These are phyloP conservation scores for Trinectes maculatus DNA, from an alignment of 2,113 vertebrate genomes.

Conservation along the genomic window DNA sequence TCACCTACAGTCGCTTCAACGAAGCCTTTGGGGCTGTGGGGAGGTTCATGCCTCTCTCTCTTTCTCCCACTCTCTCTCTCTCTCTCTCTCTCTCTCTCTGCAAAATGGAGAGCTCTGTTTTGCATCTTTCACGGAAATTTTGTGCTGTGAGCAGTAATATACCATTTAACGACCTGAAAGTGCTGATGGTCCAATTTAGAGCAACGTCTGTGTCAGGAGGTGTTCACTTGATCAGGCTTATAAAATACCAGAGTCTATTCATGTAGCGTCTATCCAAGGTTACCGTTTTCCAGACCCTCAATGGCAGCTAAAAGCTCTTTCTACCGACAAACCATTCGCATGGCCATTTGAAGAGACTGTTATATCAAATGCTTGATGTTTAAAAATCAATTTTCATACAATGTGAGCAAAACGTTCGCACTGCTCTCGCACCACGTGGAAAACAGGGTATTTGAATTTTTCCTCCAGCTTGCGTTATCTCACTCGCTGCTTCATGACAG, in stretches of 20 bases:
- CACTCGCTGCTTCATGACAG: conserved; percentile 38
- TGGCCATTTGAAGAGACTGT: background rate
- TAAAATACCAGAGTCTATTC: conserved; percentile 20
- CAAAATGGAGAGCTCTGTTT: conserved; percentile 34
- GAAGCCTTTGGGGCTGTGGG: background rate
- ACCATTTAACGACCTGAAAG: conserved; percentile 9
- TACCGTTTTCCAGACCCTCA: conserved; percentile 11
- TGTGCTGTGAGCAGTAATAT: conserved; percentile 1
- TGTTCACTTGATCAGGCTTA: conserved; percentile 32
- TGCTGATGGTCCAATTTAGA: conserved; percentile 27
- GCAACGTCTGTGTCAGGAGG: conserved; percentile 38
- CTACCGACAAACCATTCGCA: too few species aligned
- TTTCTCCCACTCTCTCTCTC: too few species aligned
- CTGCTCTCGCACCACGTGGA: conserved; percentile 25
- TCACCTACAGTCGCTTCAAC: conserved; percentile 24
- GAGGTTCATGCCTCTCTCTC: conserved; percentile 10
- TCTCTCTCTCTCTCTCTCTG: conserved; percentile 8
- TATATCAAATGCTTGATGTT: background rate
- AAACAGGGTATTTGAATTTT: conserved; percentile 38
- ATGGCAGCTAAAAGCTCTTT: conserved; percentile 8
- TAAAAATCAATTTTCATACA: conserved; percentile 25
- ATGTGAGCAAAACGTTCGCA: conserved; percentile 2
- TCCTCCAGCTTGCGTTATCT: conserved; percentile 42
- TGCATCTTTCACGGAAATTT: background rate
- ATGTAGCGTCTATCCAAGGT: conserved; percentile 1